Evolutionary conservation across 2,797 vertebrate genomes (phyloP), one percentile per base, ranked within the genome.

Genomic region (Kryptopterus vitreolus): DNA sequence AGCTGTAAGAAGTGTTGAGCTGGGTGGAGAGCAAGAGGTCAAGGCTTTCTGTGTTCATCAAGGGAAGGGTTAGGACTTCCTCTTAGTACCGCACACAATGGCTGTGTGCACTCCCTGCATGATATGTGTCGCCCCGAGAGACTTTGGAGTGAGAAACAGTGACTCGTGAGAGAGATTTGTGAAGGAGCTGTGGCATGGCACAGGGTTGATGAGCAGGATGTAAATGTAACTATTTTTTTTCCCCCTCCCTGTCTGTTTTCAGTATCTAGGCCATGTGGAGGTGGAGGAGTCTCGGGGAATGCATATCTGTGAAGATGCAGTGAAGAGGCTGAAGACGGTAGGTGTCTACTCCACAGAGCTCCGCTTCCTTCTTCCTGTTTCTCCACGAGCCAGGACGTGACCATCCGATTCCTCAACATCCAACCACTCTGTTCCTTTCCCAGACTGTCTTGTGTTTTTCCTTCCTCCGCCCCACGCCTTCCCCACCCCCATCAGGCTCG

Each of bases 271-370:
- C 43, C 97, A 99, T 0, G 98, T 99, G 0, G 98, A 99, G 92
- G 98, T 99, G 89, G 98, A 99, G 77, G 98, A 99, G 88, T 99
- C 98, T 83, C 94, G 98, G 89, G 98, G 98, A 87, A 99, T 99
- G 98, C 98, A 99, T 92, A 97, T 99, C 92, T 99, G 98, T 86
- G 98, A 99, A 94, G 98, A 99, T 55, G 98, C 98, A 38, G 98
- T 99, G 82, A 99, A 99, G 92, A 96, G 95, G 87, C 90, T 99
- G 85, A 99, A 99, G 94, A 95, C 95, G 93, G 98, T 99, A 98
- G 88, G 98, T 98, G 93, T 88, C 31, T 38, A 61, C 58, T 77
- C 80, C 84, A 84, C 26, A 57, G 88, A 82, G 20, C 50, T 55
- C 50, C 7, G 20, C 29, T 33, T 72, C 53, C 81, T 63, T 46